These are phyloP conservation scores for Garra rufa DNA, from an alignment of 2,113 vertebrate species.

Conservation along the genomic window DNA sequence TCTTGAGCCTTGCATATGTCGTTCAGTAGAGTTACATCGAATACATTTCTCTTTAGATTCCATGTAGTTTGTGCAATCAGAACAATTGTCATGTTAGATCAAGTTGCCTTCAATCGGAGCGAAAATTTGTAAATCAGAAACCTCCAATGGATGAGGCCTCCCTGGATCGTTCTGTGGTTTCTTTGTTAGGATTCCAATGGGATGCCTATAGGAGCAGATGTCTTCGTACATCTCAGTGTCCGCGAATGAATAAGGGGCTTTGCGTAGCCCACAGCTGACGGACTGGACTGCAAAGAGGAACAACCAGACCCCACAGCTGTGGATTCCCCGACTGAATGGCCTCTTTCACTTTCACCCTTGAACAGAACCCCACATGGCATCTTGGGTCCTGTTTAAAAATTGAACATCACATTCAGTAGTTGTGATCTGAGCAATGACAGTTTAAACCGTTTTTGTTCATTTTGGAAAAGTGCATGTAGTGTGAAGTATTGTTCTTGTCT, in stretches of 20 bases:
- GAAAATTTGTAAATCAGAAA: constrained; percentile 42
- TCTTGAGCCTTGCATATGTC: background rate
- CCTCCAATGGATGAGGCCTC: constrained; percentile 38
- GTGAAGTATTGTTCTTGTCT: constrained; percentile 25
- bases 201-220: constrained; percentile 56
- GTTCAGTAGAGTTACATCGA: background rate
- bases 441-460: background rate
- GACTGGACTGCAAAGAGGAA: constrained; percentile 21
- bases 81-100: background rate
- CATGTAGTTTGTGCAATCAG: background rate
- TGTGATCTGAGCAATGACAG: background rate
- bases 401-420: no score
- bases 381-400: constrained; percentile 7
- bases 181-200: constrained; percentile 45
- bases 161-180: constrained; percentile 22
- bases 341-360: constrained; percentile 58
- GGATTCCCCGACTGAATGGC: constrained; percentile 53
- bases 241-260: constrained; percentile 38
- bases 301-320: constrained; percentile 53
- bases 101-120: background rate
- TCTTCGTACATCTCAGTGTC: constrained; percentile 51
- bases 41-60: constrained; percentile 1
- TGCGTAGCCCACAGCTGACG: constrained; percentile 57
- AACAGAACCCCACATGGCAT: constrained; percentile 12
- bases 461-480: constrained; percentile 33